phyloP scores from a whole-genome alignment of 1,140 invertebrate species.

The Drosophila triauraria region DNA sequence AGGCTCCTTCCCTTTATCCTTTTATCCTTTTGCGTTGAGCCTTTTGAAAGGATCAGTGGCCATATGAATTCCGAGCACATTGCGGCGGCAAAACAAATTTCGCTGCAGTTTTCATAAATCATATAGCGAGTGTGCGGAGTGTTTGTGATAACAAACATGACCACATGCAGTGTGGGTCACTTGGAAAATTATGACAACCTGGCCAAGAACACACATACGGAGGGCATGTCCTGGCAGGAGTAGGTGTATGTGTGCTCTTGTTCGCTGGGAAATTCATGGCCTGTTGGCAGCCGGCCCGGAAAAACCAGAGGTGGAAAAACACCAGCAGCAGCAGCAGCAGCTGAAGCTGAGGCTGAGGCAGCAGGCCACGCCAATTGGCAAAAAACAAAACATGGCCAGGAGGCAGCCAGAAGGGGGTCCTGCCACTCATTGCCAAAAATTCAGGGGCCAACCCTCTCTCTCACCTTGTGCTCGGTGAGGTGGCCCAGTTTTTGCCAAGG shows the following conservation, averaged over 20 bases:
- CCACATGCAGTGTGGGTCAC: slow-evolving; percentile 75
- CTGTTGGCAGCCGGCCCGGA: slow-evolving; percentile 47
- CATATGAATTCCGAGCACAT: neutral
- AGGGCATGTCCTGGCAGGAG: slow-evolving; percentile 16
- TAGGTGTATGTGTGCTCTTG: slow-evolving; percentile 11
- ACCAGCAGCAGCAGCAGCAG: neutral
- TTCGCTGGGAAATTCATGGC: slow-evolving; percentile 46
- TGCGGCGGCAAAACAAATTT: slow-evolving; percentile 53
- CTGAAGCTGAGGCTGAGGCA: slow-evolving; percentile 3
- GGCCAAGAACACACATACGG: slow-evolving; percentile 37
- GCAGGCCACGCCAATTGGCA: slow-evolving; percentile 57
- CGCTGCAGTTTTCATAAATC: slow-evolving; percentile 66
- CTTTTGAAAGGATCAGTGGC: slow-evolving; percentile 10
- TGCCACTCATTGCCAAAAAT: slow-evolving; percentile 56
- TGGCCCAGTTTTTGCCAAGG: slow-evolving; percentile 57
- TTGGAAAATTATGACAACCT: slow-evolving; percentile 76
- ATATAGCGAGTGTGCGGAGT: slow-evolving; percentile 30
- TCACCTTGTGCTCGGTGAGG: slow-evolving; percentile 22
- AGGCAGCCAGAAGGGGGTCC: slow-evolving; percentile 22
- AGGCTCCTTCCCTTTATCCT: neutral
- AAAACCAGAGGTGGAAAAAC: slow-evolving; percentile 36
- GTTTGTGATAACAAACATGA: slow-evolving; percentile 42
- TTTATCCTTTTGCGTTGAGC: neutral
- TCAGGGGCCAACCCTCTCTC: neutral
- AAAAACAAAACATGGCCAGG: slow-evolving; percentile 56